Conservation (phyloP, 1,140 invertebrate species). For the Pseudomyrmex cubaensis region DNA sequence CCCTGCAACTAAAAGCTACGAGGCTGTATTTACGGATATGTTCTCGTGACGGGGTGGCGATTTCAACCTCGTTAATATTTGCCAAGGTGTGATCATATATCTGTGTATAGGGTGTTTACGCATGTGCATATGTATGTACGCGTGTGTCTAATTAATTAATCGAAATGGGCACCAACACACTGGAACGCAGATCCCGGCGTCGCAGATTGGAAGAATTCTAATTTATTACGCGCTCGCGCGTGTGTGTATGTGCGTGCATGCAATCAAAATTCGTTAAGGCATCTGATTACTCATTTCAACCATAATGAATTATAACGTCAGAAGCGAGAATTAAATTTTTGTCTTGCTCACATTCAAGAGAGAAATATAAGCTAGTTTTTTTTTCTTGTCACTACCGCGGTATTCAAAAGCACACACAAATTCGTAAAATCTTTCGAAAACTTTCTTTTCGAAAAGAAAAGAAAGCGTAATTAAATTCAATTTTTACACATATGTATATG, state of each 20-base stretch:
- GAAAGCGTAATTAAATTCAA: no score
- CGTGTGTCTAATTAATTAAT: conserved; percentile 64
- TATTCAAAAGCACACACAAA: no score
- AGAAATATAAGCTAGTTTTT: no score
- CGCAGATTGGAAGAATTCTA: conserved; percentile 32
- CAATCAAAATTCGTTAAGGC: not conserved
- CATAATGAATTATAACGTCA: no score
- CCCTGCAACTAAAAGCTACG: conserved; percentile 44
- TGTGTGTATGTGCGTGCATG: not conserved
- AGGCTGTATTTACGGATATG: conserved; percentile 60
- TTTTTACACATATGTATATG: no score
- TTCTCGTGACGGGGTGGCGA: conserved; percentile 53
- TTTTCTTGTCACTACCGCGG: no score
- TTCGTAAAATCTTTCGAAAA: no score
- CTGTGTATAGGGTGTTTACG: no score
- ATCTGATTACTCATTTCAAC: no score
- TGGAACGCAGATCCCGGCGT: not conserved
- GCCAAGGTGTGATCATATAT: not conserved
- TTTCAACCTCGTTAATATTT: conserved; percentile 59
- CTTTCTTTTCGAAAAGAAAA: no score
- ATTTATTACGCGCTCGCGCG: conserved; percentile 39
- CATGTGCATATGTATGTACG: not conserved
- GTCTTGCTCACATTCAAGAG: no score
- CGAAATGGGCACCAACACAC: conserved; percentile 36
- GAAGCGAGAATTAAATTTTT: no score